A percentile compares a stretch with the other conserved stretches of the same genome.
phyloP scores from a whole-genome alignment of 2,113 vertebrate species.

The Cisticola juncidis region DNA sequence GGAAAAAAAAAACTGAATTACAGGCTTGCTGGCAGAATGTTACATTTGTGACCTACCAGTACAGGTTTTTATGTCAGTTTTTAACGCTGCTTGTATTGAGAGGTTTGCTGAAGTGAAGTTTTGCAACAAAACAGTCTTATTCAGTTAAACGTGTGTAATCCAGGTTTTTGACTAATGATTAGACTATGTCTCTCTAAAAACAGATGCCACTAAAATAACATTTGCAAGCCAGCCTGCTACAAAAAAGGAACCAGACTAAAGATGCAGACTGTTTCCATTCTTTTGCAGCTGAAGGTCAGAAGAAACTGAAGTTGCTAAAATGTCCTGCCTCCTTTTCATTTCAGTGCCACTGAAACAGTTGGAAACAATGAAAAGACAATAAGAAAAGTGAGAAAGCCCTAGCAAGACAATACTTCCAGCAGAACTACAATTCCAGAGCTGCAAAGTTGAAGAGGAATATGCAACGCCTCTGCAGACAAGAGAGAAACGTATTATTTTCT shows the following conservation, averaged over 20 bases:
- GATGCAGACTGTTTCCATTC: not conserved
- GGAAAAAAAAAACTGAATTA: not conserved
- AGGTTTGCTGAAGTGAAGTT: not conserved
- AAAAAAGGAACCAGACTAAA: not conserved
- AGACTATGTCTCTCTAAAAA: not conserved
- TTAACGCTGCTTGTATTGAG: not conserved
- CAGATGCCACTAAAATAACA: not conserved
- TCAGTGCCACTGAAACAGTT: slow-evolving; percentile 44
- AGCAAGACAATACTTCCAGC: slow-evolving; percentile 10
- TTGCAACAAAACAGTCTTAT: not conserved
- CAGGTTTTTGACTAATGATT: not conserved
- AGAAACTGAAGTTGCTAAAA: slow-evolving; percentile 3
- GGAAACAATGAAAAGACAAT: slow-evolving; percentile 54
- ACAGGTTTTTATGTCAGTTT: not conserved
- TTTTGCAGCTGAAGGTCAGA: slow-evolving; percentile 21
- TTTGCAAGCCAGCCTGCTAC: not conserved
- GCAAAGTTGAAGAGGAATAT: slow-evolving; percentile 13
- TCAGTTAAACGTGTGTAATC: not conserved
- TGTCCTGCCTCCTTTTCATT: slow-evolving; percentile 36
- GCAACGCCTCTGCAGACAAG: not conserved
- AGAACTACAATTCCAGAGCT: slow-evolving; percentile 28
- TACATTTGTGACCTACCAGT: not conserved
- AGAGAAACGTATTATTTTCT: not conserved
- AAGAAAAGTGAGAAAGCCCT: slow-evolving; percentile 45
- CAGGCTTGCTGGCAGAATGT: not conserved